Evolutionary conservation across 2,797 vertebrate species (phyloP).

Genomic region (Triplophysa yarkandensis): DNA sequence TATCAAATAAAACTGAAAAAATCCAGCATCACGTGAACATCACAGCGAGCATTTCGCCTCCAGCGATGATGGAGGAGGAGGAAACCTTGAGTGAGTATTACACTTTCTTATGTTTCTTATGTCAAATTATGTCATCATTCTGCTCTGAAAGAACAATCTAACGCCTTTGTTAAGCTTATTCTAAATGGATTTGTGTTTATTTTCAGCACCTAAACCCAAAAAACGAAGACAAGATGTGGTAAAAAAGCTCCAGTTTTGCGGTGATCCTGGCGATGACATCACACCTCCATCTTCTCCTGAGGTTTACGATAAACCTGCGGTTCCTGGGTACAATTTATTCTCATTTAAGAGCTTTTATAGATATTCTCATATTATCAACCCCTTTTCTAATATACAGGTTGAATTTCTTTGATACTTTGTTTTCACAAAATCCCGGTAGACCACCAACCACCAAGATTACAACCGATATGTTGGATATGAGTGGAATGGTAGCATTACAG

Average conservation of each 20-base stretch:
- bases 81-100: slow-evolving; percentile 68
- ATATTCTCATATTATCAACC: neutral
- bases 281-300: slow-evolving; percentile 77
- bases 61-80: slow-evolving; percentile 44
- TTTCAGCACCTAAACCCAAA: slow-evolving; percentile 78
- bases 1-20: neutral
- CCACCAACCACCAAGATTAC: slow-evolving; percentile 51
- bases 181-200: slow-evolving; percentile 7
- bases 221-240: slow-evolving; percentile 77
- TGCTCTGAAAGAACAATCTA: neutral
- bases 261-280: slow-evolving; percentile 57
- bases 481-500: slow-evolving; percentile 66
- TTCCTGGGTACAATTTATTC: slow-evolving; percentile 66
- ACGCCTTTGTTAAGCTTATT: neutral
- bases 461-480: slow-evolving; percentile 64
- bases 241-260: slow-evolving; percentile 81
- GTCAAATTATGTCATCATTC: neutral
- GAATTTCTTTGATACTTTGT: slow-evolving; percentile 17
- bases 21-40: neutral
- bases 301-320: slow-evolving; percentile 49
- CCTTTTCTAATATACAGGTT: slow-evolving; percentile 9
- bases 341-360: neutral
- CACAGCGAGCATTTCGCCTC: slow-evolving; percentile 18
- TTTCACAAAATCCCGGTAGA: slow-evolving; percentile 49
- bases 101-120: neutral